A percentile compares a stretch with the other conserved stretches of the same genome.
Evolutionary conservation across 2,113 vertebrate genomes (phyloP).

Genomic region (Entosphenus tridentatus): DNA sequence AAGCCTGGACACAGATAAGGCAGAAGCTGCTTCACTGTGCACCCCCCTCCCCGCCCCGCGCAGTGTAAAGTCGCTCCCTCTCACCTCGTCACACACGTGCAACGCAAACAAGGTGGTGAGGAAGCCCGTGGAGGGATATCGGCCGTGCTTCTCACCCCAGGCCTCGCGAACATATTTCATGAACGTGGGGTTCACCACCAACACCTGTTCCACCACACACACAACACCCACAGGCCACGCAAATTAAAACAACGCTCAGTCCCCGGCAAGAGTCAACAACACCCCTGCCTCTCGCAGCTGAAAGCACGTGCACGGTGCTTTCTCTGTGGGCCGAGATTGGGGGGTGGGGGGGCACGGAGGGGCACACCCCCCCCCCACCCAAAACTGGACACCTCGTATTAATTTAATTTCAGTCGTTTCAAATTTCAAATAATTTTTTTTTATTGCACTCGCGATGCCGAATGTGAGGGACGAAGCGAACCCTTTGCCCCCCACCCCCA

Average conservation of each 20-base stretch:
- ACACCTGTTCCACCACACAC: slow-evolving; percentile 32
- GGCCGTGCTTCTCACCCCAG: slow-evolving; percentile 74
- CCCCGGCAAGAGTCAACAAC: no score
- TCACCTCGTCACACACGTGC: slow-evolving; percentile 82
- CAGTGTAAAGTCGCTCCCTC: slow-evolving; percentile 8
- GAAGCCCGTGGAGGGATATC: slow-evolving; percentile 97
- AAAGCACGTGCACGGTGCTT: not conserved
- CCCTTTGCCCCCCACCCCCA: no score
- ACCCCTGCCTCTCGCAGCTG: no score
- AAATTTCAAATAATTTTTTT: no score
- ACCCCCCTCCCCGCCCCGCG: not conserved
- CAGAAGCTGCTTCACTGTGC: not conserved
- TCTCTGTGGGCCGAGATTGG: not conserved
- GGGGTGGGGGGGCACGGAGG: no score
- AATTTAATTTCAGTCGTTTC: no score
- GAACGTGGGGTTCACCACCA: slow-evolving; percentile 95
- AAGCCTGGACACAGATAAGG: not conserved
- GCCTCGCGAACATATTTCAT: slow-evolving; percentile 95
- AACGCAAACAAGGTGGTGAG: slow-evolving; percentile 84
- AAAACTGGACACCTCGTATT: no score
- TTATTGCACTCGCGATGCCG: no score
- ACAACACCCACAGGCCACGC: not conserved
- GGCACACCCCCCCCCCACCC: no score
- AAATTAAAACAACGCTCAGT: no score
- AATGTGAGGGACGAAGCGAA: no score